A percentile compares a stretch with the other conserved stretches of the same genome.
These are phyloP conservation scores for Ctenopoma multispine DNA, from an alignment of 2,797 vertebrate species.

Conservation along the genomic window DNA sequence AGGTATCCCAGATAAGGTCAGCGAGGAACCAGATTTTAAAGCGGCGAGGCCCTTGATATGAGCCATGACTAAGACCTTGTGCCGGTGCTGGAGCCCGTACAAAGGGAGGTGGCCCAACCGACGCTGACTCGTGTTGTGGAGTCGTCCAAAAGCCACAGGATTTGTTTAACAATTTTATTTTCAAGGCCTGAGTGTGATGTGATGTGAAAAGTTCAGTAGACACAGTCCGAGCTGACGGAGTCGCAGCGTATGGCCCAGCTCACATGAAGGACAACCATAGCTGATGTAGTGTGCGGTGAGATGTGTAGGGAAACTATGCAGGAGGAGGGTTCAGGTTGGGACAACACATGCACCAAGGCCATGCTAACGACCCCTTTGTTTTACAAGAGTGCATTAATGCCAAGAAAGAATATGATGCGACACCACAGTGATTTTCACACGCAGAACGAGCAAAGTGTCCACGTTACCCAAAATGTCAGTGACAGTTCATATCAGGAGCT, in stretches of 20 bases:
- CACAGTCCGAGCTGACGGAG: constrained; percentile 53
- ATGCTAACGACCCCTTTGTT: neutral
- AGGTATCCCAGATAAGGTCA: constrained; percentile 25
- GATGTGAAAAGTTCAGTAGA: constrained; percentile 76
- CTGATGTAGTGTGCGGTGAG: constrained; percentile 52
- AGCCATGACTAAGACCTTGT: constrained; percentile 45
- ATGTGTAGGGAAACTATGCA: constrained; percentile 56
- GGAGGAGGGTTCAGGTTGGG: constrained; percentile 55
- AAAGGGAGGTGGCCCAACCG: constrained; percentile 35
- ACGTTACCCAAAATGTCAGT: too few relatives aligned
- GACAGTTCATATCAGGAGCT: too few relatives aligned
- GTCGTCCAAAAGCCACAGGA: constrained; percentile 56
- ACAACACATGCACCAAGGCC: constrained; percentile 33
- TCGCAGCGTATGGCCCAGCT: constrained; percentile 57
- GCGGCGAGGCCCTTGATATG: constrained; percentile 36
- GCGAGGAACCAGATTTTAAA: constrained; percentile 33
- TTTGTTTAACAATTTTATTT: constrained; percentile 64
- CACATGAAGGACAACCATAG: constrained; percentile 57
- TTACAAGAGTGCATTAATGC: neutral
- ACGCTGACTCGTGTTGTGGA: constrained; percentile 37
- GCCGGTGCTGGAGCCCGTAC: constrained; percentile 28
- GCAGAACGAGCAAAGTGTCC: neutral
- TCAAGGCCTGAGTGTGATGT: constrained; percentile 21
- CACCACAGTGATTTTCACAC: neutral
- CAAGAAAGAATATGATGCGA: neutral